Base-by-base conservation (phyloP, 2,113 vertebrate species). In the Gila orcuttii region DNA sequence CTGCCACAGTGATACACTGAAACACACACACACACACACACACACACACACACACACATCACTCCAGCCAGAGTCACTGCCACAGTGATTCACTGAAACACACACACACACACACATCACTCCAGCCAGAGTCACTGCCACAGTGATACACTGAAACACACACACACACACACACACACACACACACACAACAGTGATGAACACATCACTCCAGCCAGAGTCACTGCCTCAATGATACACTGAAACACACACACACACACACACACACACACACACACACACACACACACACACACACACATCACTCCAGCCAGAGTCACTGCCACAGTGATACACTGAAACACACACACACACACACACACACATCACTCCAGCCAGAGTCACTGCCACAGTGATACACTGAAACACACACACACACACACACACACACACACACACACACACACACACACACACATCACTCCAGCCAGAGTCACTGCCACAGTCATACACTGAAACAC, bases 401-500 rank as follows among this genome's bases (percentile, higher is more conserved):
- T 96, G 87, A 76, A 84, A 50, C 57, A 17, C 19, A 88, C 91
- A n/a, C 59, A 62, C 3, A 21, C 55, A 21, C 55, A 2, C 55
- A n/a, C n/a, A n/a, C n/a, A n/a, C n/a, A n/a, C n/a, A n/a, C n/a
- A n/a, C n/a, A n/a, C n/a, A n/a, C n/a, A n/a, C n/a, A n/a, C n/a
- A n/a, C n/a, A n/a, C n/a, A n/a, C n/a, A n/a, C n/a, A n/a, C n/a
- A 21, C 55, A 95, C 42, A 93, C n/a, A 0, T 94, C 92, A 74
- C 96, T 98, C 96, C 97, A 97, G 85, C 96, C 96, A 28, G 28
- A 1, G 1, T 89, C 76, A 6, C 96, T 94, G 77, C 97, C 96
- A 17, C 96, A 97, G 84, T 94, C 93, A 88, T 96, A 96, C 39
- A 91, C 95, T 96, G 87, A 74, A 84, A 13, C 45, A 21, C 84